Evolutionary conservation across 2,113 vertebrate genomes (phyloP).

Genomic region (Pterocles burchelli): DNA sequence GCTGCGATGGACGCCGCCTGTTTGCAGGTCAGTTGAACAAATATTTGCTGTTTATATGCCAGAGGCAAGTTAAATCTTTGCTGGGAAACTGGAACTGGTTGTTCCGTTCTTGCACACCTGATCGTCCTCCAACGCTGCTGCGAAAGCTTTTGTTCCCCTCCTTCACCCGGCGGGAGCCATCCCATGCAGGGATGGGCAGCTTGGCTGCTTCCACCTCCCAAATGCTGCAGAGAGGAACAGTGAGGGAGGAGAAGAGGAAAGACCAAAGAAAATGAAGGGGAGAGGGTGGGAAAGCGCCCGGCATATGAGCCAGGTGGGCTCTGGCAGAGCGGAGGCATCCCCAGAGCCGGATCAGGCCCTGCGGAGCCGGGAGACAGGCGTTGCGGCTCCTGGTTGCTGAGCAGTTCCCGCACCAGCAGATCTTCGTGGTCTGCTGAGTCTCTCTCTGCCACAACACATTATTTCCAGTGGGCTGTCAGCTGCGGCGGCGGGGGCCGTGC

Average conservation of each 20-base stretch:
- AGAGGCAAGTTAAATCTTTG: constrained; percentile 65
- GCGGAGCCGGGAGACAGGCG: constrained; percentile 35
- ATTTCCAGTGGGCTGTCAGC: constrained; percentile 83
- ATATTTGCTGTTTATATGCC: constrained; percentile 64
- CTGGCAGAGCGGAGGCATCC: neutral
- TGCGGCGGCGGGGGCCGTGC: constrained; percentile 67
- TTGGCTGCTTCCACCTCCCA: neutral
- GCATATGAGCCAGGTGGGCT: neutral
- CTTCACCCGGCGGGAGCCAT: neutral
- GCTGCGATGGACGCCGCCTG: neutral
- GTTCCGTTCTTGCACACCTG: constrained; percentile 56
- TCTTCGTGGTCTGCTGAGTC: constrained; percentile 73
- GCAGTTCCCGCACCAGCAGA: constrained; percentile 72
- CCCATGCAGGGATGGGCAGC: neutral
- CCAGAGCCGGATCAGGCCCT: neutral
- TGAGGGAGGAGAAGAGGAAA: neutral
- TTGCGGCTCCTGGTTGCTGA: constrained; percentile 52
- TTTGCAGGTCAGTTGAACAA: constrained; percentile 60
- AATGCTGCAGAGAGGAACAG: fast-evolving
- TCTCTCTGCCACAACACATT: constrained; percentile 87
- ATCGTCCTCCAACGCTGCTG: neutral
- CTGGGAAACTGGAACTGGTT: constrained; percentile 64
- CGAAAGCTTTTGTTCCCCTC: neutral
- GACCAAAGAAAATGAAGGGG: neutral
- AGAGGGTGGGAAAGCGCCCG: neutral